Evolutionary conservation across 64 coral and sea anemone genomes (phyloP).

Genomic region (Acropora yongei): DNA sequence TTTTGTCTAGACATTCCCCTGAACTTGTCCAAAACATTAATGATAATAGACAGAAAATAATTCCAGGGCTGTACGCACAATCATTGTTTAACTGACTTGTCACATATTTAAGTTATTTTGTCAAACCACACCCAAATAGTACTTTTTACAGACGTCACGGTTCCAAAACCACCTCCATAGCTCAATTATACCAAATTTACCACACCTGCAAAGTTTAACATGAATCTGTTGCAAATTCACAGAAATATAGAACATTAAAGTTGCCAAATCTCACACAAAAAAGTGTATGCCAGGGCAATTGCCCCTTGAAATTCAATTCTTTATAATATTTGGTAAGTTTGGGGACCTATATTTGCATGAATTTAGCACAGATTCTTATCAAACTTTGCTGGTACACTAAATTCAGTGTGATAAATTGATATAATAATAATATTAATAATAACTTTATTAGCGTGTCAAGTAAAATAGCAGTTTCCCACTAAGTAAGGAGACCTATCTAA

Average conservation of each 20-base stretch:
- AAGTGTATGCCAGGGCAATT: conserved; percentile 25
- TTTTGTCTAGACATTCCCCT: conserved; percentile 33
- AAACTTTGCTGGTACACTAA: conserved; percentile 21
- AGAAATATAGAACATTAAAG: conserved; percentile 25
- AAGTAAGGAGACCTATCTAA: too few species aligned
- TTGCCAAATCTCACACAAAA: conserved; percentile 37
- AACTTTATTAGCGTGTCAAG: too few species aligned
- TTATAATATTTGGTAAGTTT: conserved; percentile 23
- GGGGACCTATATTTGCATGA: conserved; percentile 21
- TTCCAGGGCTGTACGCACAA: conserved; percentile 11
- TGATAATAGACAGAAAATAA: conserved; percentile 22
- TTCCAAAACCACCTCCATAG: conserved; percentile 8
- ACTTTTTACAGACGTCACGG: conserved; percentile 18
- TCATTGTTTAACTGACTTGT: conserved; percentile 13
- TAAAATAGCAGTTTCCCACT: too few species aligned
- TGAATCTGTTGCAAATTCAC: conserved; percentile 45
- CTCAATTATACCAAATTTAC: conserved; percentile 1
- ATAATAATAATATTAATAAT: too few species aligned
- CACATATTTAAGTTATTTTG: conserved; percentile 32
- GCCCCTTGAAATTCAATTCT: conserved; percentile 15
- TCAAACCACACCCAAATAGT: conserved; percentile 29
- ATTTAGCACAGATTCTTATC: conserved; percentile 33
- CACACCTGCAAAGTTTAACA: conserved; percentile 35
- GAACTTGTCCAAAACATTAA: conserved; percentile 35
- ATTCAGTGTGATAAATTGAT: neutral